Evolutionary conservation across 2,113 vertebrate genomes (phyloP).

Genomic region (Xyliphius kryptos): DNA sequence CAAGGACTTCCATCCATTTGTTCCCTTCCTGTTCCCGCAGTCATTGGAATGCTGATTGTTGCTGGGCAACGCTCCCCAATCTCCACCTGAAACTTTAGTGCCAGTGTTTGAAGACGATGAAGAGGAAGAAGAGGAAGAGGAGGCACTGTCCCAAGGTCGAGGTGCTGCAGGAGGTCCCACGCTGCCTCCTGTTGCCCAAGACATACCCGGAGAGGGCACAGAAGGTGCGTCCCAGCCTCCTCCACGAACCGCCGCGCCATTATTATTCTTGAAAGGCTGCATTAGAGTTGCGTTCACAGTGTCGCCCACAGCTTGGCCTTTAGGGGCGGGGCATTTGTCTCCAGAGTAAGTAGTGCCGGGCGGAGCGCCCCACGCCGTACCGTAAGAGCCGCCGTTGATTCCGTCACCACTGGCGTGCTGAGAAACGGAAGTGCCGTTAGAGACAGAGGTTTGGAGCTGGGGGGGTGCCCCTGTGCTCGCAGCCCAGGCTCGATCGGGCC

Average conservation of each 20-base stretch:
- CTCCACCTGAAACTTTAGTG: slow-evolving; percentile 70
- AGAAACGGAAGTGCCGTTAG: slow-evolving; percentile 81
- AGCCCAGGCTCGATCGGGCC: slow-evolving; percentile 77
- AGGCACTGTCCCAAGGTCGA: slow-evolving; percentile 76
- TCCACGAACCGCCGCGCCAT: slow-evolving; percentile 69
- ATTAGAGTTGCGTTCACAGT: slow-evolving; percentile 97
- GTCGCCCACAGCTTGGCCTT: slow-evolving; percentile 80
- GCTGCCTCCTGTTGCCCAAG: slow-evolving; percentile 71
- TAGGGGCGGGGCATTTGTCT: slow-evolving; percentile 80
- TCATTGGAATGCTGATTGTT: slow-evolving; percentile 78
- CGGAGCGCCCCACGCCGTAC: slow-evolving; percentile 78
- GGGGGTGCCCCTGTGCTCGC: slow-evolving; percentile 75
- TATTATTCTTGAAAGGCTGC: slow-evolving; percentile 85
- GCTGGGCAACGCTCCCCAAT: slow-evolving; percentile 78
- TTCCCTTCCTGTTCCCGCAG: slow-evolving; percentile 74
- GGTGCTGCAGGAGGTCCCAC: slow-evolving; percentile 67
- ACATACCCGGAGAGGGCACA: slow-evolving; percentile 62
- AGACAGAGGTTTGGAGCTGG: slow-evolving; percentile 78
- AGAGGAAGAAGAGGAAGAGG: slow-evolving; percentile 65
- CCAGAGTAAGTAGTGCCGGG: slow-evolving; percentile 79
- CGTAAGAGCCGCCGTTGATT: slow-evolving; percentile 72
- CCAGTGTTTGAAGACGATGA: slow-evolving; percentile 68
- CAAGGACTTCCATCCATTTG: slow-evolving; percentile 86
- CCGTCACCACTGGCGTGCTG: slow-evolving; percentile 81
- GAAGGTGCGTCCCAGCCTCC: slow-evolving; percentile 81